Conservation (phyloP, 2,113 vertebrate species). For the Meriones unguiculatus region DNA sequence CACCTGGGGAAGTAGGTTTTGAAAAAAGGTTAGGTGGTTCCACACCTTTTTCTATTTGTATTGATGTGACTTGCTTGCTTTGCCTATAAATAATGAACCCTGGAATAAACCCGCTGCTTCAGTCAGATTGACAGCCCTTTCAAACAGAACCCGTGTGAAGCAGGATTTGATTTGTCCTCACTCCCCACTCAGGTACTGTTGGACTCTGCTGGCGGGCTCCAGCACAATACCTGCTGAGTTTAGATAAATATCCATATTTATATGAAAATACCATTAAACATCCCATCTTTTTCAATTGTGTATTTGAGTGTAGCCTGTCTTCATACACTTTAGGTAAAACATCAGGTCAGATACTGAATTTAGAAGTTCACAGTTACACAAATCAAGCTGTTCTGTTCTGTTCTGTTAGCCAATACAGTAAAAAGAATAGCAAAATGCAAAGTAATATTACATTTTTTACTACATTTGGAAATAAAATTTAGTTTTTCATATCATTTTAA, state of each 20-base stretch:
- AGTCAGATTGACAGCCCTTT: too few relatives aligned
- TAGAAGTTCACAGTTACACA: neutral
- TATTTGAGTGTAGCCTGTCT: neutral
- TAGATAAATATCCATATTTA: slow-evolving; percentile 45
- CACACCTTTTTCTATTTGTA: too few relatives aligned
- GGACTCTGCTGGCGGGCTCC: too few relatives aligned
- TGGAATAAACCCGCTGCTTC: too few relatives aligned
- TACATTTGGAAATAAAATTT: slow-evolving; percentile 19
- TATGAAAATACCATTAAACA: slow-evolving; percentile 38
- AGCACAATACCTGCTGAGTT: neutral
- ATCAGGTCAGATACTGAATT: neutral
- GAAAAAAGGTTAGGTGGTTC: too few relatives aligned
- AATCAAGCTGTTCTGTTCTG: neutral
- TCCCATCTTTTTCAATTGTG: neutral
- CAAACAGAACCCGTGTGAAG: too few relatives aligned
- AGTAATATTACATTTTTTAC: neutral
- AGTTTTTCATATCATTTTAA: neutral
- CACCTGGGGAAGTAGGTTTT: too few relatives aligned
- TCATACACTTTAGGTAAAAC: slow-evolving; percentile 17
- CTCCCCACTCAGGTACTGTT: too few relatives aligned
- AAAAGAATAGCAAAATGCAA: slow-evolving; percentile 4
- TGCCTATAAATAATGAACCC: too few relatives aligned
- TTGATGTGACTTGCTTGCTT: too few relatives aligned
- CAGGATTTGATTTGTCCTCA: too few relatives aligned
- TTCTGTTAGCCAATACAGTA: neutral